These are phyloP conservation scores for Ricordea florida DNA, from an alignment of 92 coral and sea anemone species.

Conservation along the genomic window DNA sequence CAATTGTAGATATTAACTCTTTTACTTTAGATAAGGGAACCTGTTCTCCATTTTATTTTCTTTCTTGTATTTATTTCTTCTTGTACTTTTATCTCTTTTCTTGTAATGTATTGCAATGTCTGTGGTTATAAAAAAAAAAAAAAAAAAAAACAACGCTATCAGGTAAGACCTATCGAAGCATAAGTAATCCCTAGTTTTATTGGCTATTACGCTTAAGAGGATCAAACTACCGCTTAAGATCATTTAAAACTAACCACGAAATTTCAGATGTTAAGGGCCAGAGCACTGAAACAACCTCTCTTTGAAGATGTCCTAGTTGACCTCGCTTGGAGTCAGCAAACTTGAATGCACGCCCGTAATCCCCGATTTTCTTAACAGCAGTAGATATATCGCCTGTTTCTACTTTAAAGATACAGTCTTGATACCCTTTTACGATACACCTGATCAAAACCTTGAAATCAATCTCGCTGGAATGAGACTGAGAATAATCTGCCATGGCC, in stretches of 20 bases:
- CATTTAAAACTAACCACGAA: not conserved
- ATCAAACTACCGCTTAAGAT: not conserved
- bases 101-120: too few relatives aligned
- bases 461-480: constrained; percentile 14
- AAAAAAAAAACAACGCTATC: not conserved
- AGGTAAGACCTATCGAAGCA: not conserved
- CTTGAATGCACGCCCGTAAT: constrained; percentile 8
- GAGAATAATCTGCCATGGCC: constrained; percentile 13
- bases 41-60: too few relatives aligned
- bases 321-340: constrained; percentile 18
- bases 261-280: constrained; percentile 13
- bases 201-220: not conserved
- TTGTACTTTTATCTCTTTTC: too few relatives aligned
- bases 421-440: constrained; percentile 3
- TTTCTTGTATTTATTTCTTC: too few relatives aligned
- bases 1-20: too few relatives aligned
- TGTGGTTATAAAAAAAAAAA: too few relatives aligned
- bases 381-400: constrained; percentile 19
- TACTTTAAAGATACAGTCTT: constrained; percentile 11
- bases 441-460: constrained; percentile 5
- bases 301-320: constrained; percentile 14
- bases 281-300: constrained; percentile 21
- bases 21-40: too few relatives aligned
- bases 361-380: constrained; percentile 24
- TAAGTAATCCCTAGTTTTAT: not conserved